Evolutionary conservation across 1,140 invertebrate genomes (phyloP).

Genomic region (Heliothis virescens): DNA sequence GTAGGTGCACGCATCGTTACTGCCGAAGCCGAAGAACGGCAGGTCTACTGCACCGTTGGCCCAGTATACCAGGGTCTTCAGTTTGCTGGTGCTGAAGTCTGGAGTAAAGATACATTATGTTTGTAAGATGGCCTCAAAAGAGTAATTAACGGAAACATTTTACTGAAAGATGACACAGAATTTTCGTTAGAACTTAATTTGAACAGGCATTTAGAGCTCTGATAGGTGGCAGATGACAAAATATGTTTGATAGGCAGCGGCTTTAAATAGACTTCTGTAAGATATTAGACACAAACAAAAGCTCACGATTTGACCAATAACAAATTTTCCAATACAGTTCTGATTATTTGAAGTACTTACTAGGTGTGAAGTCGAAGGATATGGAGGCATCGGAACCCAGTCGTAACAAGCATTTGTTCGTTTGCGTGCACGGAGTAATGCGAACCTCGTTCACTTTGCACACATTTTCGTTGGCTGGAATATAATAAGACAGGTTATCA

Average conservation of each 20-base stretch:
- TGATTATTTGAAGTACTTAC: slow-evolving; percentile 55
- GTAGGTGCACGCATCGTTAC: slow-evolving; percentile 56
- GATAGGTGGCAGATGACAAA: too few relatives aligned
- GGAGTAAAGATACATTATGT: background rate
- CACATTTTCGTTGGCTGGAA: slow-evolving; percentile 14
- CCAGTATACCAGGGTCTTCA: slow-evolving; percentile 60
- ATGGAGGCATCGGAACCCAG: slow-evolving; percentile 53
- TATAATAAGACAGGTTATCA: background rate
- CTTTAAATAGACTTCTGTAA: too few relatives aligned
- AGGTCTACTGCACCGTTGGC: slow-evolving; percentile 46
- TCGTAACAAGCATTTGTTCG: slow-evolving; percentile 52
- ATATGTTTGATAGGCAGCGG: too few relatives aligned
- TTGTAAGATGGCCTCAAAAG: too few relatives aligned
- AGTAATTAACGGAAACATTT: too few relatives aligned
- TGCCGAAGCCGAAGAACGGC: slow-evolving; percentile 52
- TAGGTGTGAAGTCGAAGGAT: slow-evolving; percentile 62
- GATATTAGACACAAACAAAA: too few relatives aligned
- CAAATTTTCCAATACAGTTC: too few relatives aligned
- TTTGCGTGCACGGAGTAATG: slow-evolving; percentile 57
- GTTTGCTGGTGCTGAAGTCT: slow-evolving; percentile 60
- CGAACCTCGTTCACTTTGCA: slow-evolving; percentile 60
- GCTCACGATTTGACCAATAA: too few relatives aligned
- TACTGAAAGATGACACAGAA: too few relatives aligned
- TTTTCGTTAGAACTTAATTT: too few relatives aligned
- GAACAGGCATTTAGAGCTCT: too few relatives aligned